These are phyloP conservation scores for Xanthia togata DNA, from an alignment of 2,888 invertebrate genomes.

Conservation along the genomic window DNA sequence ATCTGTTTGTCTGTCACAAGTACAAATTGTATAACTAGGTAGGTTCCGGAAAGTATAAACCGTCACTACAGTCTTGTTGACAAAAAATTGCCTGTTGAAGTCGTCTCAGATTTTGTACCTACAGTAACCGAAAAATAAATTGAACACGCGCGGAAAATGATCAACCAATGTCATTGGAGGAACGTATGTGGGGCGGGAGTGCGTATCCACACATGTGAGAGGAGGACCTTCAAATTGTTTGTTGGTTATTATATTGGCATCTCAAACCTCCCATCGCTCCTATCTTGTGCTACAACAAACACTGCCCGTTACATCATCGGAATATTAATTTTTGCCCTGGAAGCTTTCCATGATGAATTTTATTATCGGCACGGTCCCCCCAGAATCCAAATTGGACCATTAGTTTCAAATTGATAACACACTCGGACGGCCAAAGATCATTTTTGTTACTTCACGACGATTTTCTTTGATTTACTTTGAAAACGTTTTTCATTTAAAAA, in stretches of 20 bases:
- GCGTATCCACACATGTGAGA: not conserved
- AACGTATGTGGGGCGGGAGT: not conserved
- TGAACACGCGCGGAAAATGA: not conserved
- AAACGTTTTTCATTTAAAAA: slow-evolving; percentile 68
- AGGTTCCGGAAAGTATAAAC: not conserved
- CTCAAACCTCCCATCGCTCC: not conserved
- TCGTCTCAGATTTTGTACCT: not conserved
- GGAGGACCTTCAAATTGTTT: not conserved
- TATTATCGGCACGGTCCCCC: slow-evolving; percentile 85
- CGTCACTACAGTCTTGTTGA: not conserved
- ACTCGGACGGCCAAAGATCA: slow-evolving; percentile 76
- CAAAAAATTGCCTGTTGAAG: not conserved
- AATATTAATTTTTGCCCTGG: slow-evolving; percentile 89
- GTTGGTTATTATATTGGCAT: not conserved
- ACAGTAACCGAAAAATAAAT: not conserved
- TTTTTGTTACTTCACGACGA: slow-evolving; percentile 70
- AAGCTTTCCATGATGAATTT: slow-evolving; percentile 88
- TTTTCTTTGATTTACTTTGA: slow-evolving; percentile 64
- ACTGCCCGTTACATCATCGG: slow-evolving; percentile 87
- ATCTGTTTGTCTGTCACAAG: not conserved
- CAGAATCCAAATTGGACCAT: slow-evolving; percentile 89
- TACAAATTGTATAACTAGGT: not conserved
- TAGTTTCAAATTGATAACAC: slow-evolving; percentile 88
- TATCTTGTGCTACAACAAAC: slow-evolving; percentile 67
- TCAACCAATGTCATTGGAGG: not conserved